Conservation (phyloP, 2,797 vertebrate species). For the Calcarius lapponicus region DNA sequence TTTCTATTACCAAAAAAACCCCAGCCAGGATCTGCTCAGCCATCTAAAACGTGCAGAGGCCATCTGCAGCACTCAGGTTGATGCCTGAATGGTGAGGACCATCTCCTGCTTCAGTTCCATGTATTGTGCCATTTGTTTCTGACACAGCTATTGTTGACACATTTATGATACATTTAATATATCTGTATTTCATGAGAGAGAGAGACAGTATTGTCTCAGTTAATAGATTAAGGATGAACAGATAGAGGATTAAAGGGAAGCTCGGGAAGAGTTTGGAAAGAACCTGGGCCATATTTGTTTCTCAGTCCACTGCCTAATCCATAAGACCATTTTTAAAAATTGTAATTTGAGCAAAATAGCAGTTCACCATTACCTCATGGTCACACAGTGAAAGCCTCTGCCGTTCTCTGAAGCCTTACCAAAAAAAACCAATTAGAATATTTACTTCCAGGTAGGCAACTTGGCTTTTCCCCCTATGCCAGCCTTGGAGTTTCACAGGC, state of each 20-base stretch:
- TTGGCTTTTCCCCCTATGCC: rapidly evolving
- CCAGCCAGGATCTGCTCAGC: not conserved
- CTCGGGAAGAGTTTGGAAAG: not conserved
- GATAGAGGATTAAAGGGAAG: not conserved
- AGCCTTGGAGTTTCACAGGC: not conserved
- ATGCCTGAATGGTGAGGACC: not conserved
- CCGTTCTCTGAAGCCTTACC: not conserved
- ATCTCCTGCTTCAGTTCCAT: not conserved
- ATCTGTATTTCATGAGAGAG: not conserved
- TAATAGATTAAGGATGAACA: not conserved
- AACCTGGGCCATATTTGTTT: not conserved
- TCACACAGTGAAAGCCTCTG: not conserved
- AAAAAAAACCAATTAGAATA: not conserved
- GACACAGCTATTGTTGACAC: not conserved
- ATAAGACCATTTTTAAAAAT: not conserved
- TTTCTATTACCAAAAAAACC: not conserved
- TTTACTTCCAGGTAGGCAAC: not conserved
- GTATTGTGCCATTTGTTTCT: not conserved
- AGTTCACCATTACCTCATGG: not conserved
- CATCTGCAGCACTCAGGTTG: not conserved
- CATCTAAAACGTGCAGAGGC: not conserved
- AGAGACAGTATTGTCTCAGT: not conserved
- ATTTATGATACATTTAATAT: not conserved
- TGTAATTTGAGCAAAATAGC: not conserved
- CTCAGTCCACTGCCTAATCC: not conserved